phyloP scores from a whole-genome alignment of 2,888 invertebrate species.

The Hololepta plana region DNA sequence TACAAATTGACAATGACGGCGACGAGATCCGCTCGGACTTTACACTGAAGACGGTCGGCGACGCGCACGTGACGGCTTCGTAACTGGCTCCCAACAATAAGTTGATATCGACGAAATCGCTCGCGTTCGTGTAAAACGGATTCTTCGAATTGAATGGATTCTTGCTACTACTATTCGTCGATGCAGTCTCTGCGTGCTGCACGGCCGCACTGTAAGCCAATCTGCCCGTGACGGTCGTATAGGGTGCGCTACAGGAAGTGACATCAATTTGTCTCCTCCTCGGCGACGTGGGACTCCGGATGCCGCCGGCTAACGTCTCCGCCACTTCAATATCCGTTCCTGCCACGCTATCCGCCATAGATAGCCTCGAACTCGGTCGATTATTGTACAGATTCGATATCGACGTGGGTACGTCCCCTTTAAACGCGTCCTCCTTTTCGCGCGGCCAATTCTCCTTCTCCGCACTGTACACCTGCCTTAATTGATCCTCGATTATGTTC shows the following conservation, averaged over 20 bases:
- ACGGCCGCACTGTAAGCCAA: conserved; percentile 48
- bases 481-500: conserved; percentile 45
- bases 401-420: conserved; percentile 28
- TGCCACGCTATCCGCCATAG: conserved; percentile 39
- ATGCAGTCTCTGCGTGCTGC: conserved; percentile 38
- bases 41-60: conserved; percentile 33
- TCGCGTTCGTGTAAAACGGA: conserved; percentile 24
- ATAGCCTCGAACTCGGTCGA: conserved; percentile 42
- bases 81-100: conserved; percentile 31
- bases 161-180: conserved; percentile 16
- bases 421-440: conserved; percentile 39
- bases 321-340: conserved; percentile 44
- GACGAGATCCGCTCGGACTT: conserved; percentile 35
- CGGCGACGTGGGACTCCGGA: conserved; percentile 33
- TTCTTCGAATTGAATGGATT: conserved; percentile 20
- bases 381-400: conserved; percentile 21
- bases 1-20: conserved; percentile 42
- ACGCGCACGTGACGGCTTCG: conserved; percentile 29
- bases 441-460: conserved; percentile 43
- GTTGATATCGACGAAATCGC: conserved; percentile 30
- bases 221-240: conserved; percentile 43
- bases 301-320: conserved; percentile 36
- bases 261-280: conserved; percentile 37
- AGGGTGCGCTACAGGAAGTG: conserved; percentile 37
- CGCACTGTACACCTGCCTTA: conserved; percentile 48